phyloP scores from a whole-genome alignment of 2,113 vertebrate genomes.

The Lagopus muta region DNA sequence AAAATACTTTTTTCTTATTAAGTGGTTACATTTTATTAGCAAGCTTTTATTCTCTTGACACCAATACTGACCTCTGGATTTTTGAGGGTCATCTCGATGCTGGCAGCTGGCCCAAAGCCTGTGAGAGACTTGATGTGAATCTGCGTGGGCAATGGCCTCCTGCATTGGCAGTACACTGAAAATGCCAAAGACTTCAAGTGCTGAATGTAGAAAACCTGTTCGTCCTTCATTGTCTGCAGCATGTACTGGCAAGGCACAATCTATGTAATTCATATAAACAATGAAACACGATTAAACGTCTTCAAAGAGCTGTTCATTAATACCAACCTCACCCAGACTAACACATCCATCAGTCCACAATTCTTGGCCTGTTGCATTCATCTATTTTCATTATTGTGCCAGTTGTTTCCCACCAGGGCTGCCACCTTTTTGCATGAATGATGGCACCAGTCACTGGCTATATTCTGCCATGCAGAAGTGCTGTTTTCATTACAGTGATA shows the following conservation, averaged over 20 bases:
- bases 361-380: neutral
- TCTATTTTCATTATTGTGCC: rapidly evolving
- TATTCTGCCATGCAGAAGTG: neutral
- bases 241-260: conserved; percentile 97
- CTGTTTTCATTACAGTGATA: rapidly evolving
- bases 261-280: conserved; percentile 65
- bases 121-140: conserved; percentile 97
- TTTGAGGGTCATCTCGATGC: conserved; percentile 87
- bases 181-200: conserved; percentile 96
- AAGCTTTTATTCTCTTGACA: neutral
- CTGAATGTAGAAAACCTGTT: conserved; percentile 93
- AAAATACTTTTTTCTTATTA: neutral
- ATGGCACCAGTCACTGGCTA: neutral
- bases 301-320: neutral
- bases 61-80: conserved; percentile 84
- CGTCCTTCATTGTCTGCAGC: conserved; percentile 94
- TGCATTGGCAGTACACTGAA: conserved; percentile 95
- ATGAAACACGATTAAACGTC: neutral
- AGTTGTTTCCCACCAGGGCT: neutral
- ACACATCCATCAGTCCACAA: neutral
- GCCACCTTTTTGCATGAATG: too few relatives aligned
- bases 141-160: conserved; percentile 89
- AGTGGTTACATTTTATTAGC: neutral
- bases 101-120: conserved; percentile 94
- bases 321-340: neutral